Conservation (phyloP, 2,113 vertebrate species). For the Myodes glareolus region DNA sequence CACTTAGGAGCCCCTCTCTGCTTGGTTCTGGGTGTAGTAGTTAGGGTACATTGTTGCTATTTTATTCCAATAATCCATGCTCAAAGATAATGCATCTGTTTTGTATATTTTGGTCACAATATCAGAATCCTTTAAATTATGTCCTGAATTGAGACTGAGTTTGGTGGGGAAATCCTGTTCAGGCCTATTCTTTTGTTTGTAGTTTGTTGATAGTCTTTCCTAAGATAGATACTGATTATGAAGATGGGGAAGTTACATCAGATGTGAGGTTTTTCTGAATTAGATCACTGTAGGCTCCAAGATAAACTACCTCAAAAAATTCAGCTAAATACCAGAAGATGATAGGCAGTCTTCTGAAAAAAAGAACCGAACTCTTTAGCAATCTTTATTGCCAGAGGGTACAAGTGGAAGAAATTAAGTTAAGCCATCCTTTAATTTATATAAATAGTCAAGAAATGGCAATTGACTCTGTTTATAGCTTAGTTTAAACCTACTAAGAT, state of each 20-base stretch:
- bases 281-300: constrained; percentile 69
- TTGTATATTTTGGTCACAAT: constrained; percentile 76
- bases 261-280: constrained; percentile 75
- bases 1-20: neutral
- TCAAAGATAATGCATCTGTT: constrained; percentile 64
- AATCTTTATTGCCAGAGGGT: constrained; percentile 50
- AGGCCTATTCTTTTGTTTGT: constrained; percentile 68
- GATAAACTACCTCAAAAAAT: constrained; percentile 72
- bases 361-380: constrained; percentile 63
- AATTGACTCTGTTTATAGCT: constrained; percentile 74
- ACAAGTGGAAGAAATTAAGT: constrained; percentile 78
- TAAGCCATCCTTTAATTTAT: constrained; percentile 80
- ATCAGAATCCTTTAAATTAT: constrained; percentile 77
- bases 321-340: constrained; percentile 67
- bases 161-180: constrained; percentile 69
- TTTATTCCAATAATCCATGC: constrained; percentile 30
- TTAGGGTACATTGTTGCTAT: constrained; percentile 20
- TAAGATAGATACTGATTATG: constrained; percentile 59
- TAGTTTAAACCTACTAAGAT: constrained; percentile 75
- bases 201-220: constrained; percentile 65
- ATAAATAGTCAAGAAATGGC: constrained; percentile 76
- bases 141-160: constrained; percentile 65
- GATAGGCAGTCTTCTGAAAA: constrained; percentile 59
- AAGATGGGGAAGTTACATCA: constrained; percentile 48
- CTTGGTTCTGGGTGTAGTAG: neutral